phyloP scores from a whole-genome alignment of 2,113 vertebrate species.

The Coptodon bakossiorum region DNA sequence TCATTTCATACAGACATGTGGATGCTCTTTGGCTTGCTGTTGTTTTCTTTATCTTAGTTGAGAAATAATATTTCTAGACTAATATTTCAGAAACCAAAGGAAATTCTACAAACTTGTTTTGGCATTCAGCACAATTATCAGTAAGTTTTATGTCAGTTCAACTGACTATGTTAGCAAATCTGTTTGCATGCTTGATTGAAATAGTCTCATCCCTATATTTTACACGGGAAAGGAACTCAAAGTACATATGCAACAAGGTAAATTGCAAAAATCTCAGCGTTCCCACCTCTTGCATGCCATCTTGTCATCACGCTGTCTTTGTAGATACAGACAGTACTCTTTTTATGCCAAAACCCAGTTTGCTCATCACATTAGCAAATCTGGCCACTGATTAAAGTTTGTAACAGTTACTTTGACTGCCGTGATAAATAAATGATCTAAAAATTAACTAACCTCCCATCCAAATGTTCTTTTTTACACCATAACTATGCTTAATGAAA shows the following conservation, averaged over 20 bases:
- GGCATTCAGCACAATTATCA: background rate
- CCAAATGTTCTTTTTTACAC: background rate
- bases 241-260: background rate
- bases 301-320: background rate
- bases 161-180: background rate
- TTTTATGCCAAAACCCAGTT: background rate
- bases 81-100: background rate
- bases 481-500: background rate
- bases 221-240: background rate
- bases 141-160: background rate
- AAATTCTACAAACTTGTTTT: background rate
- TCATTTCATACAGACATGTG: background rate
- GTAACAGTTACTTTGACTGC: background rate
- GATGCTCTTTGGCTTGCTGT: background rate
- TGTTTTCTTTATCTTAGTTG: background rate
- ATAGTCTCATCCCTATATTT: background rate
- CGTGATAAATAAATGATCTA: background rate
- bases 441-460: background rate
- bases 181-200: background rate
- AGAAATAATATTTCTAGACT: background rate
- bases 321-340: background rate
- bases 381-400: background rate
- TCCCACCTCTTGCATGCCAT: background rate
- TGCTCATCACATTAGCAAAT: background rate
- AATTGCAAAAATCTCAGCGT: background rate